Conservation (phyloP, 2,888 invertebrate species). For the Aphidius colemani region DNA sequence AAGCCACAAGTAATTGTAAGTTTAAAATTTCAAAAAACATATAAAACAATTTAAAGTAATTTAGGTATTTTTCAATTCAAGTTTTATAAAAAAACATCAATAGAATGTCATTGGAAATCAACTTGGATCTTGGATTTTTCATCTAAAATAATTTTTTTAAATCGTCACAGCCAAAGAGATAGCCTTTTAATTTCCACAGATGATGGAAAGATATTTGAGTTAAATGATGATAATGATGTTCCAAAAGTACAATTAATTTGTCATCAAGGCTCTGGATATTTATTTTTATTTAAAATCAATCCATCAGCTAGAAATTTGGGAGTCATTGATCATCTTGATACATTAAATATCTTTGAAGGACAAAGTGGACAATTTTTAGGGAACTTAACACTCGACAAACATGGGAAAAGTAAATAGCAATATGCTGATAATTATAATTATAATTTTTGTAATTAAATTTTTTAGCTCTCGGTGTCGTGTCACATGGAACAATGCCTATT, state of each 20-base stretch:
- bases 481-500: conserved; percentile 39
- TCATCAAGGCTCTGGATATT: conserved; percentile 32
- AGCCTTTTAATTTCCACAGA: conserved; percentile 39
- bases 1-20: conserved; percentile 39
- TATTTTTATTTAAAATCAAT: conserved; percentile 30
- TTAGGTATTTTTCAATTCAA: conserved; percentile 26
- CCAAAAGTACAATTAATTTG: conserved; percentile 35
- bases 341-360: conserved; percentile 39
- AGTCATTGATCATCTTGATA: conserved; percentile 36
- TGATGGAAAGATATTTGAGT: conserved; percentile 41
- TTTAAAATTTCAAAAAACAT: neutral
- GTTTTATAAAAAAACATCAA: conserved; percentile 44
- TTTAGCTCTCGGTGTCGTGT: conserved; percentile 34
- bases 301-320: conserved; percentile 27
- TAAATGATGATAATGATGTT: conserved; percentile 34
- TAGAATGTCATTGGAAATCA: conserved; percentile 37
- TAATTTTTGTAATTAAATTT: conserved; percentile 4
- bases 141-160: conserved; percentile 36
- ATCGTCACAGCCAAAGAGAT: conserved; percentile 36
- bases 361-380: conserved; percentile 34
- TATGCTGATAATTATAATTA: neutral
- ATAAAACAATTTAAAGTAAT: neutral
- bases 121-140: conserved; percentile 40
- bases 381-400: conserved; percentile 31
- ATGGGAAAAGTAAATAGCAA: conserved; percentile 42